Base-by-base conservation (phyloP, 2,888 invertebrate genomes). In the Drosophila colorata region DNA sequence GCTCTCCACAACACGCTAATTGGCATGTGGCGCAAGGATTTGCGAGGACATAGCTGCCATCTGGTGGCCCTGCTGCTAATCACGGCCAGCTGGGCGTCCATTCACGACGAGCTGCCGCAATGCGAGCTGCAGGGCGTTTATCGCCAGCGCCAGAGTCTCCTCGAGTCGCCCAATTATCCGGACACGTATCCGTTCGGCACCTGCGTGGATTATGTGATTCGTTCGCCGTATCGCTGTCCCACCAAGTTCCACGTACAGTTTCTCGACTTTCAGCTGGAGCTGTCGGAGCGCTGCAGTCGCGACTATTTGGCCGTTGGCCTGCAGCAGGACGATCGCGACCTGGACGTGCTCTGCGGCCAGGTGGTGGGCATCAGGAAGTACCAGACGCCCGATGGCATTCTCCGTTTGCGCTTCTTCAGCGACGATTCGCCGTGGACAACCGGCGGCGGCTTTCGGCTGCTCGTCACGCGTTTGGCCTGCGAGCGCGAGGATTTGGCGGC, bases 91-190 rank as follows among this genome's bases (percentile, higher is more conserved):
- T 8, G 16, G 33, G 33, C 2, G 33, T 16, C 79, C 0, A 87
- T 90, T 0, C 91, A 91, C 41, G 90, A 90, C 58, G 90, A 91
- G 60, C 65, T 91, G 43, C 57, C 89, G 1, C 88, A 89, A 47
- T 90, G 90, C n/a, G 81, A 82, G 4, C 66, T 90, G 2, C 80
- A 82, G n/a, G 93, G 93, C 44, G 91, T 93, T 14, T 93, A 91
- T 70, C 92, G 92, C 5, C 92, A 92, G 31, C 92, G 93, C 28
- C 93, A 93, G 77, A 93, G 93, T 49, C 78, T 92, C 0, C 83
- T 94, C 2, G 90, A 91, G 61, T 93, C 94, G n/a, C 93, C 93
- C 4, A 92, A 93, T 77, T 94, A 94, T 86, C 94, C 94, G 0
- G 82, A 89, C 28, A 89, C 91, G 40, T 93, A 94, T 89, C 91